phyloP scores from a whole-genome alignment of 2,113 vertebrate genomes.

The Chitala chitala region DNA sequence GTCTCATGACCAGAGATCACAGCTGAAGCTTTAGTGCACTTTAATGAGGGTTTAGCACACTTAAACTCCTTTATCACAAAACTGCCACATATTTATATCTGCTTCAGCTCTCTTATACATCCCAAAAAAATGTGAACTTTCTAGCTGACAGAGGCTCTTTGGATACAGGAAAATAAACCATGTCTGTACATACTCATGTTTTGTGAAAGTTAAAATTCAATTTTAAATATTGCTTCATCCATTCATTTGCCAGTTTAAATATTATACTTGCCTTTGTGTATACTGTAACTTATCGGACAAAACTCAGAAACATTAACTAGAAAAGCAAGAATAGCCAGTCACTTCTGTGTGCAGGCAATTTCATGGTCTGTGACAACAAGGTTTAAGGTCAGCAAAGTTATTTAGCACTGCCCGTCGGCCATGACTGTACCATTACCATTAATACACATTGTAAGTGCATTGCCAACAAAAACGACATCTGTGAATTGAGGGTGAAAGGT shows the following conservation, averaged over 20 bases:
- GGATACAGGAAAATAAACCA: neutral
- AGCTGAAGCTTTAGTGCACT: neutral
- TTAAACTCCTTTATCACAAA: constrained; percentile 3
- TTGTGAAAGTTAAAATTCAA: neutral
- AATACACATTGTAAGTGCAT: constrained; percentile 11
- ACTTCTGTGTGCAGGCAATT: constrained; percentile 3
- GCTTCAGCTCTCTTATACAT: neutral
- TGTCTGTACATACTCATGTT: neutral
- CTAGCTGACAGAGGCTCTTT: neutral
- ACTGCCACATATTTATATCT: constrained; percentile 1
- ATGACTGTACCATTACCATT: constrained; percentile 1
- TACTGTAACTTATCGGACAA: constrained; percentile 5
- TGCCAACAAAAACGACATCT: neutral
- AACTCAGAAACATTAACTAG: constrained; percentile 8
- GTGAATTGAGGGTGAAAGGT: neutral
- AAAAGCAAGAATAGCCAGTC: neutral
- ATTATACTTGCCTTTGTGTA: neutral
- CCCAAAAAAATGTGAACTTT: neutral
- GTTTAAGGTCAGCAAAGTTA: constrained; percentile 7
- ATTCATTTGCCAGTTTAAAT: constrained; percentile 12
- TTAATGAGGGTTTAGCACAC: neutral
- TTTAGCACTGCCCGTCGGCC: neutral
- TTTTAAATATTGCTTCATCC: neutral
- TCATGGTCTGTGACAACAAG: constrained; percentile 12
- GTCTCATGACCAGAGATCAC: neutral